Evolutionary conservation across 2,888 invertebrate genomes (phyloP).

Genomic region (Andrena fulva): DNA sequence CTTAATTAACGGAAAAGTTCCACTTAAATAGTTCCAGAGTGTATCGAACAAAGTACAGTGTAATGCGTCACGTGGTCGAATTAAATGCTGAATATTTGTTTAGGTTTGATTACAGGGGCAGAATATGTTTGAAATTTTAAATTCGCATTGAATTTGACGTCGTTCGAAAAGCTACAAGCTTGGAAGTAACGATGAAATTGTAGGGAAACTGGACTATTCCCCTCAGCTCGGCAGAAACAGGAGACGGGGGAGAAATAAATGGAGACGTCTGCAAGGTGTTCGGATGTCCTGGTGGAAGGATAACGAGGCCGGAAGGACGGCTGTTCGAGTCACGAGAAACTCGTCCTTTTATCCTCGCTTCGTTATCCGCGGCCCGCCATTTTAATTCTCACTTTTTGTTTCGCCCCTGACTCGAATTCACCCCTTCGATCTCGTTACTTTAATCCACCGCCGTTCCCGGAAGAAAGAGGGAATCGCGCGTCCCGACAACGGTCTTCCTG

Average conservation of each 20-base stretch:
- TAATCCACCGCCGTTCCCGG: slow-evolving; percentile 43
- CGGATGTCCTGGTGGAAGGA: slow-evolving; percentile 40
- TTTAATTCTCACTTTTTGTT: slow-evolving; percentile 69
- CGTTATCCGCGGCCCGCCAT: slow-evolving; percentile 54
- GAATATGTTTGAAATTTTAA: too few species aligned
- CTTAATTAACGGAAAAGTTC: not conserved
- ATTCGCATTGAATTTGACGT: not conserved
- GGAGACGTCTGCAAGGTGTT: slow-evolving; percentile 33
- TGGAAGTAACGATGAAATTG: not conserved
- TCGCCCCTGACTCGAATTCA: slow-evolving; percentile 48
- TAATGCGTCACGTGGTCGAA: too few species aligned
- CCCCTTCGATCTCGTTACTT: slow-evolving; percentile 58
- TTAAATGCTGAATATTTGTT: too few species aligned
- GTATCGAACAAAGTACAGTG: too few species aligned
- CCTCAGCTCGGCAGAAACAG: not conserved
- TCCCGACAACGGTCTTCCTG: slow-evolving; percentile 53
- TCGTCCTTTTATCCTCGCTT: slow-evolving; percentile 41
- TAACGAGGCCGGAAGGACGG: slow-evolving; percentile 58
- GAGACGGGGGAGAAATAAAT: slow-evolving; percentile 54
- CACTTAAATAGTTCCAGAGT: not conserved
- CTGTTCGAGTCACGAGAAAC: slow-evolving; percentile 31
- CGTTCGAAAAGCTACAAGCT: not conserved
- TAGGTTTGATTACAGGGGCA: too few species aligned
- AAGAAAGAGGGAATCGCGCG: slow-evolving; percentile 40
- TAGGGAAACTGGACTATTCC: not conserved